Base-by-base conservation (phyloP, 1,140 invertebrate genomes). In the Prorops nasuta region DNA sequence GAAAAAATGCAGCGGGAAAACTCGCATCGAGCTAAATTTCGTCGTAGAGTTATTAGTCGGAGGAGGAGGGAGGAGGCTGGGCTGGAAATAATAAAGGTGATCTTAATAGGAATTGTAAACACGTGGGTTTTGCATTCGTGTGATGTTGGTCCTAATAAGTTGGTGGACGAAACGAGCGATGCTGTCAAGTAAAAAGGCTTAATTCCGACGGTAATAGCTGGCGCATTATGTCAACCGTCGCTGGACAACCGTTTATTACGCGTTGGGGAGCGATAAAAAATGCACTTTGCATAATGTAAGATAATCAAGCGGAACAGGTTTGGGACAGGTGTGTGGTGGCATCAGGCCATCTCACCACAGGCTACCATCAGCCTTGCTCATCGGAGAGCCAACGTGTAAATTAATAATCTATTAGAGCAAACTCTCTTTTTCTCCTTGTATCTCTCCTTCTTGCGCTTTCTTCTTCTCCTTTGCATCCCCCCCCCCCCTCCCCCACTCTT, bases 221-320 rank as follows among this genome's bases (percentile, higher is more conserved):
- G 56, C 62, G 69, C 60, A 76, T 77, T 76, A 76, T 77, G 74
- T 77, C 74, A 77, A 77, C 73, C 67, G 68, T 66, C 64, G 60
- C 40, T 50, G 56, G 69, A 72, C 72, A 77, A 70, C 72, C 72
- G 63, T 74, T 74, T 72, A 77, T 77, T 77, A 77, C 50, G 40
- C 56, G 52, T 60, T 65, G 55, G 44, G 40, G 21, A 45, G 43
- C 60, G 67, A 72, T 67, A 72, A 74, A 73, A 59, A 71, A 67
- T 44, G 43, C 65, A 66, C 65, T 77, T 76, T 77, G 69, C 74
- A 77, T 77, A 74, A 76, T 77, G 65, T 60, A 66, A 74, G 63
- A 70, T 74, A 75, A 76, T 74, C 64, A 60, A 69, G 56, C 47
- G 57, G 44, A 65, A 67, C 62, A 57, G 58, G 67, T 68, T 73